Conservation (phyloP, 2,888 invertebrate species). For the Nudaria mundana region DNA sequence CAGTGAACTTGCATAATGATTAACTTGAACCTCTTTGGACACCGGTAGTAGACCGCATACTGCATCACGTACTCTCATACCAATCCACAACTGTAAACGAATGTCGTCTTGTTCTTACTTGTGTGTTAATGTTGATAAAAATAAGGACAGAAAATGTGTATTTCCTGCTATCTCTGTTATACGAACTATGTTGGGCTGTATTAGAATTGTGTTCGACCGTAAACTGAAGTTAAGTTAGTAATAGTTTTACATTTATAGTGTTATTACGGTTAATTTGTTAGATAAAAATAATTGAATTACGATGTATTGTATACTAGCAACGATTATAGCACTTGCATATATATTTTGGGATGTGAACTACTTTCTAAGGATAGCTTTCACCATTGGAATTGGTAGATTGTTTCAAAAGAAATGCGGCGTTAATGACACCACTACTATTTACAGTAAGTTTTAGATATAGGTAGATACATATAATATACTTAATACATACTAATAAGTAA, state of each 20-base stretch:
- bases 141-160: constrained; percentile 15
- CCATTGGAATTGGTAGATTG: constrained; percentile 84
- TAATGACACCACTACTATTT: constrained; percentile 86
- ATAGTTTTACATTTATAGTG: constrained; percentile 10
- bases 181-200: constrained; percentile 5
- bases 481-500: constrained; percentile 1
- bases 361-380: constrained; percentile 86
- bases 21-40: constrained; percentile 11
- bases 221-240: constrained; percentile 14
- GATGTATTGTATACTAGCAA: constrained; percentile 63
- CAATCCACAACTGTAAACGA: constrained; percentile 1
- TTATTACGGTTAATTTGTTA: constrained; percentile 7
- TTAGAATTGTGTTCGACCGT: not conserved
- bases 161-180: constrained; percentile 17
- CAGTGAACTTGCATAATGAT: constrained; percentile 23
- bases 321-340: constrained; percentile 81
- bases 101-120: constrained; percentile 15
- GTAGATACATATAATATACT: not conserved
- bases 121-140: constrained; percentile 1
- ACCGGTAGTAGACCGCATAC: not conserved
- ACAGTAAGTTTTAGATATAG: constrained; percentile 82
- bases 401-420: constrained; percentile 86
- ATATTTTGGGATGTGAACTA: constrained; percentile 90
- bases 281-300: constrained; percentile 11
- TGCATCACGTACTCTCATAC: constrained; percentile 4